These are phyloP conservation scores for Aspidiotus rigidus DNA, from an alignment of 2,888 invertebrate genomes.

Conservation along the genomic window DNA sequence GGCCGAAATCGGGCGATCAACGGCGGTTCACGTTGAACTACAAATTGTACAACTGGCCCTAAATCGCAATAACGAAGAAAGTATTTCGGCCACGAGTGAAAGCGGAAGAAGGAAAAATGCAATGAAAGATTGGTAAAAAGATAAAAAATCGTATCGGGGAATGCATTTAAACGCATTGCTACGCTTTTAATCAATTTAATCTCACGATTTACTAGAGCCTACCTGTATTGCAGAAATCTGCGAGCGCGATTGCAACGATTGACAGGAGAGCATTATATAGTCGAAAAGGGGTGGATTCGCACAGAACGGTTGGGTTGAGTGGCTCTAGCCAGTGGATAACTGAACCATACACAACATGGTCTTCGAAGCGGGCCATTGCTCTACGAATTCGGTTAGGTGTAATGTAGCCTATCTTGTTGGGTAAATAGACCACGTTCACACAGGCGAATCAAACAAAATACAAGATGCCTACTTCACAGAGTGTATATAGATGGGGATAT, in stretches of 20 bases:
- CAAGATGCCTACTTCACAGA: too few relatives aligned
- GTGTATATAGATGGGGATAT: too few relatives aligned
- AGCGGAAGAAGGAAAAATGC: background rate
- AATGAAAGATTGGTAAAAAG: conserved; percentile 4
- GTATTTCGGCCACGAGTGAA: conserved; percentile 2
- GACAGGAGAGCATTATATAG: background rate
- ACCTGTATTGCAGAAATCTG: background rate
- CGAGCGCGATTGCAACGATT: background rate
- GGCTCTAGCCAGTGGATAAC: background rate
- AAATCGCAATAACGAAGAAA: background rate
- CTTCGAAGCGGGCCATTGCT: background rate
- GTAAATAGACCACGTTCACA: too few relatives aligned
- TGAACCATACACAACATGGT: background rate
- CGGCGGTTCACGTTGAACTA: too few relatives aligned
- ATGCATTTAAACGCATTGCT: background rate
- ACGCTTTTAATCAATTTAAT: conserved; percentile 2
- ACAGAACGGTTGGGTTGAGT: too few relatives aligned
- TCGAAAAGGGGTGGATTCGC: background rate
- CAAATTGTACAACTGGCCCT: too few relatives aligned
- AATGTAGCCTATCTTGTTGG: too few relatives aligned
- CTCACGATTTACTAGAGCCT: background rate
- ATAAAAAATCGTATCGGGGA: background rate
- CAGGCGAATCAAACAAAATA: too few relatives aligned
- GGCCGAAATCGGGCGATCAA: too few relatives aligned
- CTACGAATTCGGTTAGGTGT: too few relatives aligned